Conservation (phyloP, 2,797 vertebrate species). For the Anguilla pacifica region DNA sequence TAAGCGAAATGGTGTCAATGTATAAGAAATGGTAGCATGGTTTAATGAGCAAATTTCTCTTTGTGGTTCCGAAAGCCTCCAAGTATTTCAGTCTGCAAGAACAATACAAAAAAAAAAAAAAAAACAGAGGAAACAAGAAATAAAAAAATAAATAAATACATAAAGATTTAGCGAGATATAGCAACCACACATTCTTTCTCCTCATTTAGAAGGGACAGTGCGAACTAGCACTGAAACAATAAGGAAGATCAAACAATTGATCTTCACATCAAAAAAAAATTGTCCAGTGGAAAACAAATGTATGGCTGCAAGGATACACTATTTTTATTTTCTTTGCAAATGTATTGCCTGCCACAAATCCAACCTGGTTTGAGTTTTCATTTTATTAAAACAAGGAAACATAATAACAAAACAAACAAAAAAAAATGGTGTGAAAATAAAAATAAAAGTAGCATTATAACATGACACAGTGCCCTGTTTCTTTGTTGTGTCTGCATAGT, state of each 20-base stretch:
- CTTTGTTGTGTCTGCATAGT: too few relatives aligned
- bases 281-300: too few relatives aligned
- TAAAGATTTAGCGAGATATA: not conserved
- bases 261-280: not conserved
- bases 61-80: not conserved
- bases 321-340: too few relatives aligned
- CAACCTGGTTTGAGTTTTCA: not conserved
- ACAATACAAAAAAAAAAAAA: not conserved
- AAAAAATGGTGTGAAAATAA: too few relatives aligned
- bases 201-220: not conserved
- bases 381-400: not conserved
- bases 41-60: constrained; percentile 15
- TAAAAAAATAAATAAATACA: not conserved
- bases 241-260: not conserved
- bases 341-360: not conserved
- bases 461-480: too few relatives aligned
- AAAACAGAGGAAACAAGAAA: not conserved
- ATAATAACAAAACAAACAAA: not conserved
- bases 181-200: not conserved
- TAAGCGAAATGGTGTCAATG: not conserved
- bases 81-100: not conserved
- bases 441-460: too few relatives aligned
- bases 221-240: not conserved
- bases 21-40: not conserved
- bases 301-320: too few relatives aligned